These are phyloP conservation scores for Semotilus atromaculatus DNA, from an alignment of 2,797 vertebrate genomes.

Conservation along the genomic window DNA sequence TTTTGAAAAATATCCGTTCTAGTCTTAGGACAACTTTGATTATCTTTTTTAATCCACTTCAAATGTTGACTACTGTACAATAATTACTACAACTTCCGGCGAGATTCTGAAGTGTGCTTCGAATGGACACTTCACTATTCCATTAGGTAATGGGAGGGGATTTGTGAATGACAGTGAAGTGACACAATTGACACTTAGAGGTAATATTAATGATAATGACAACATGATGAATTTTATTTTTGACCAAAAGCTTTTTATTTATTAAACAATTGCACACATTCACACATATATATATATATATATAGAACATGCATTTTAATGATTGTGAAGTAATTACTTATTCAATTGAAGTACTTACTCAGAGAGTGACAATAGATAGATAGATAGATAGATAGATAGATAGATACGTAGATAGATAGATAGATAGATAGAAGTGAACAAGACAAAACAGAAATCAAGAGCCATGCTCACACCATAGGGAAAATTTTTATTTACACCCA, in stretches of 20 bases:
- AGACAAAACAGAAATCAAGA: background rate
- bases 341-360: background rate
- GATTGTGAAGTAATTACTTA: background rate
- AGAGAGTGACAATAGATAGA: background rate
- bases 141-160: too few relatives aligned
- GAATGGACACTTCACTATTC: background rate
- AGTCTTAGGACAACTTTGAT: too few relatives aligned
- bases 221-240: too few relatives aligned
- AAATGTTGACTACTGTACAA: too few relatives aligned
- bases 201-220: too few relatives aligned
- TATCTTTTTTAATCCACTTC: too few relatives aligned
- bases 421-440: too few relatives aligned
- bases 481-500: accelerated
- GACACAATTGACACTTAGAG: too few relatives aligned
- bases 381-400: background rate
- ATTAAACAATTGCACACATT: too few relatives aligned
- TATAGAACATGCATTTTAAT: background rate
- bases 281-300: too few relatives aligned
- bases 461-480: background rate
- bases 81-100: background rate
- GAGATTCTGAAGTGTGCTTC: background rate
- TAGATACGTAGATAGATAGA: background rate
- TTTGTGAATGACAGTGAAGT: background rate
- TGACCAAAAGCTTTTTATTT: too few relatives aligned
- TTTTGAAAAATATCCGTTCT: too few relatives aligned